Percentiles rank a stretch among this genome's conserved stretches.
These are phyloP conservation scores for Diglossa cyanea DNA, from an alignment of 2,797 vertebrate genomes.

Conservation along the genomic window DNA sequence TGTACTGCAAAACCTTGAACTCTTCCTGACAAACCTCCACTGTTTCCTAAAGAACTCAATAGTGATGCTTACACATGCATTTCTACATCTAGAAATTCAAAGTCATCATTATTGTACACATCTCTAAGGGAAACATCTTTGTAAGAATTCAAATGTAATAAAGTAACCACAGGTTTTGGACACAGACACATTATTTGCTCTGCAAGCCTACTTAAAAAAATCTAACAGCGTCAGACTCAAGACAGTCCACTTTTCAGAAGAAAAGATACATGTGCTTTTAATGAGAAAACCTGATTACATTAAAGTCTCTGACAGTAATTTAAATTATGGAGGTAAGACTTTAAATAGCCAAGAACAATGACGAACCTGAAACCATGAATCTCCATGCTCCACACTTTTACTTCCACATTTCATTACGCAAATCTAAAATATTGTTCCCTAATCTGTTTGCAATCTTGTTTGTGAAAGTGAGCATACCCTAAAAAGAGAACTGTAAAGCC, in stretches of 20 bases:
- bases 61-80: not conserved
- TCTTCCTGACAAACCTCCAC: slow-evolving; percentile 46
- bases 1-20: slow-evolving; percentile 48
- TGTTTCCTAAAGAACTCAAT: slow-evolving; percentile 24
- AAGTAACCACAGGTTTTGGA: not conserved
- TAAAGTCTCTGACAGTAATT: not conserved
- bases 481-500: not conserved
- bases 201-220: not conserved
- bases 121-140: not conserved
- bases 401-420: not conserved
- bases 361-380: not conserved
- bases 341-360: not conserved
- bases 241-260: not conserved
- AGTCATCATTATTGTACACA: not conserved
- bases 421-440: not conserved
- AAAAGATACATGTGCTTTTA: not conserved
- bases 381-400: not conserved
- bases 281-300: not conserved
- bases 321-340: not conserved
- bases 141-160: not conserved
- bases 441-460: not conserved
- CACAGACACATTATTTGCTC: not conserved
- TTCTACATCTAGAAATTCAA: not conserved
- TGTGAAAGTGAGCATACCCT: not conserved
- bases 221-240: not conserved